Evolutionary conservation across 2,888 invertebrate species (phyloP), one percentile per base, ranked within the genome.

Genomic region (Blomia tropicalis): DNA sequence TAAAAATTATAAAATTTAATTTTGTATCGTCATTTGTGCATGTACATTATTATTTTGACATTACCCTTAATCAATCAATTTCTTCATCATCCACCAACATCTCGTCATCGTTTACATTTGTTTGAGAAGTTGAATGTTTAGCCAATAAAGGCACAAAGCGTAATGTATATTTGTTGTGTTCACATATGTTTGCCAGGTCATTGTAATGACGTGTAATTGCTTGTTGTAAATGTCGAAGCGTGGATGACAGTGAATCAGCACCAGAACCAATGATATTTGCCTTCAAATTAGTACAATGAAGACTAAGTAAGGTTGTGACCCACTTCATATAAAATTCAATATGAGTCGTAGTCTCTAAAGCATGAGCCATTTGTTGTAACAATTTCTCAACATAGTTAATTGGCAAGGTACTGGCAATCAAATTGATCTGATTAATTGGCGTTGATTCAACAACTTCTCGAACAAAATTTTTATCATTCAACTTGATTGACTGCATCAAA

Each of bases 241-340:
- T 79, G 43, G 83, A 79, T 75, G 83, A 77, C 65, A 83, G 78
- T 4, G 69, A 66, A 71, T 82, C 75, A 0, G 80, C 25, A 58
- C 3, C 22, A 0, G 43, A 59, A 44, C 22, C 23, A 17, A 19
- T 17, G 19, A 77, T 43, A 7, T 73, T 67, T 54, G 71, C 70
- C 69, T 77, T 77, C 47, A 79, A 68, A 29, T 69, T 68, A 29
- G 72, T 70, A 2, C 83, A 83, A 71, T 83, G 82, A 36, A 75
- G 73, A 0, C 80, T 82, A 41, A 93, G 73, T 2, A 90, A 72
- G 19, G 77, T 75, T 68, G 82, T 80, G 43, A 82, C 77, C 92
- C 92, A 93, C 51, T 80, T 75, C 41, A 92, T 76, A 71, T 95
- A 87, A 71, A 89, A 92, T 70, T 95, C 88, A 44, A 96, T 71